Percentiles rank a stretch among this genome's conserved stretches.
These are phyloP conservation scores for Anoplopoma fimbria DNA, from an alignment of 2,113 vertebrate species.

Conservation along the genomic window DNA sequence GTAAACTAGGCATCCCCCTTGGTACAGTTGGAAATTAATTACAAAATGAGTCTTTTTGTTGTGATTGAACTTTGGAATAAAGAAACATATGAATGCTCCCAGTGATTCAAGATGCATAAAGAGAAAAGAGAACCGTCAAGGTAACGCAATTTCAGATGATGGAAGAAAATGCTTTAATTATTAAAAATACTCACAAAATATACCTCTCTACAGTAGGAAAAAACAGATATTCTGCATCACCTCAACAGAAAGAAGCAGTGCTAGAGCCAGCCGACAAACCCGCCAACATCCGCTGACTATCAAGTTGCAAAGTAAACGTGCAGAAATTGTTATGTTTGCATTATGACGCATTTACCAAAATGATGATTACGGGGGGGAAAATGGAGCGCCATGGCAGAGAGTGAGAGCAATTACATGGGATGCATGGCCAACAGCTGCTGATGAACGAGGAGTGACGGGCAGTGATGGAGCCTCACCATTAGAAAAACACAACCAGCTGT, in stretches of 20 bases:
- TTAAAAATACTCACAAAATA: neutral
- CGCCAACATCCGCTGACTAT: neutral
- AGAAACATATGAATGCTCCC: neutral
- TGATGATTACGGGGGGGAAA: conserved; percentile 18
- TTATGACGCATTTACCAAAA: conserved; percentile 19
- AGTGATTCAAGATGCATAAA: no score
- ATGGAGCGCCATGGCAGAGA: conserved; percentile 5
- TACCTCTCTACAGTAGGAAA: no score
- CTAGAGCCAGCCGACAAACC: no score
- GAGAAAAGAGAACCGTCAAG: neutral
- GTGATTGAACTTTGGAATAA: neutral
- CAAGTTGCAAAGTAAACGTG: no score
- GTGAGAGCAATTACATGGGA: conserved; percentile 32
- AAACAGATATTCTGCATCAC: neutral
- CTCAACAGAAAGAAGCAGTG: neutral
- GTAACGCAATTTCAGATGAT: neutral
- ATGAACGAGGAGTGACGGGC: conserved; percentile 74
- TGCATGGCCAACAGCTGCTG: conserved; percentile 74
- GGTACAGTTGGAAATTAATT: conserved; percentile 35
- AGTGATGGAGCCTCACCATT: conserved; percentile 59
- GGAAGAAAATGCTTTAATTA: neutral
- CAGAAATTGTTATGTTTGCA: conserved; percentile 2
- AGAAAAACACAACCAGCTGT: conserved; percentile 78
- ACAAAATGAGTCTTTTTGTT: conserved; percentile 19
- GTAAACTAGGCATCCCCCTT: neutral